Conservation (phyloP, 2,888 invertebrate species). For the Megaustenia siamemsis region DNA sequence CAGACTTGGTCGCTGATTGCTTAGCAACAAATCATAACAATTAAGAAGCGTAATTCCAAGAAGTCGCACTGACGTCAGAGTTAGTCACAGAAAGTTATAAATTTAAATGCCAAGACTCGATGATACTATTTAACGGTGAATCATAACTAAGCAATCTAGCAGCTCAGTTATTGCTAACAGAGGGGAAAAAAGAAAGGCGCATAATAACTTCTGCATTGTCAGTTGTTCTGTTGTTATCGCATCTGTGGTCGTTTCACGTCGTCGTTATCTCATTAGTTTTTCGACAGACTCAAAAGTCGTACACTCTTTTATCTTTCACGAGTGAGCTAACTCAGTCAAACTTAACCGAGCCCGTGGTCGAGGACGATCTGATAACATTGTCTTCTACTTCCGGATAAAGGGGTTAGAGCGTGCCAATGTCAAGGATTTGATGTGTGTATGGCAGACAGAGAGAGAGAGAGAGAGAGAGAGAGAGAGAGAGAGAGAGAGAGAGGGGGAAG, state of each 20-base stretch:
- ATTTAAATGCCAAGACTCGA: background rate
- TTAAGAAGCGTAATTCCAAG: background rate
- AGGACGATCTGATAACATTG: background rate
- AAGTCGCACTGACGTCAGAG: background rate
- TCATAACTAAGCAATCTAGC: background rate
- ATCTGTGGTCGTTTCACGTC: background rate
- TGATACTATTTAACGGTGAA: background rate
- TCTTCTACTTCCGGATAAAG: background rate
- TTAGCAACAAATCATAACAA: constrained; percentile 11
- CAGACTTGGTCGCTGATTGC: background rate
- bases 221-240: background rate
- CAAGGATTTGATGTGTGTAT: too few species aligned
- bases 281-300: background rate
- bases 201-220: background rate
- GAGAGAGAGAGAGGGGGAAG: too few species aligned
- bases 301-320: too few species aligned
- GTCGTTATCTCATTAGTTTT: background rate
- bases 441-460: too few species aligned
- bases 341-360: too few species aligned
- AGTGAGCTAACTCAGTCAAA: too few species aligned
- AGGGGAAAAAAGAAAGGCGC: background rate
- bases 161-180: background rate
- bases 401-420: background rate
- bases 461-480: too few species aligned
- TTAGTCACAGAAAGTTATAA: background rate